These are phyloP conservation scores for Volucella bombylans DNA, from an alignment of 2,888 invertebrate genomes.

Conservation along the genomic window DNA sequence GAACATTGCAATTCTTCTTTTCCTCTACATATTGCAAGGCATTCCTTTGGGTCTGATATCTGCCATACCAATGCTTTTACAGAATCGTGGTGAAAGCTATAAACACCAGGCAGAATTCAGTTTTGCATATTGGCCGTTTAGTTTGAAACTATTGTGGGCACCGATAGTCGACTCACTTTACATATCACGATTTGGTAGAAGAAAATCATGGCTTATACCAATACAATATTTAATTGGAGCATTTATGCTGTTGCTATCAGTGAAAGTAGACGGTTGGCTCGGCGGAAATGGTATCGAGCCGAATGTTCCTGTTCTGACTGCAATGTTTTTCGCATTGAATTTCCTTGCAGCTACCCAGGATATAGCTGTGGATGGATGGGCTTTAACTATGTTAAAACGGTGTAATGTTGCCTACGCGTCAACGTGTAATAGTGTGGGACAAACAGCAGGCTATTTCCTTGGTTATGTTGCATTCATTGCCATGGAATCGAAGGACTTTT, in stretches of 20 bases:
- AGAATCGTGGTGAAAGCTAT: conserved; percentile 95
- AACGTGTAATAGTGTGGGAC: conserved; percentile 99
- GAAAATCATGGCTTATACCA: conserved; percentile 98
- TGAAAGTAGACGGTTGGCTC: conserved; percentile 89
- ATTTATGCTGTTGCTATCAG: conserved; percentile 94
- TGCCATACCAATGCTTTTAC: conserved; percentile 97
- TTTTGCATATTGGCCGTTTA: conserved; percentile 96
- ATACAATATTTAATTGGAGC: conserved; percentile 94
- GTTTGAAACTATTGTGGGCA: conserved; percentile 97
- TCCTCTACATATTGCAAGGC: conserved; percentile 97
- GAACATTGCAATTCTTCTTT: conserved; percentile 93
- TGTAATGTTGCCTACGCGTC: conserved; percentile 99
- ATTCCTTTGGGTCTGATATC: conserved; percentile 96
- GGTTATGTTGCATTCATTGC: conserved; percentile 98
- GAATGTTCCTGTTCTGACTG: conserved; percentile 90
- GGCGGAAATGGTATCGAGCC: conserved; percentile 85
- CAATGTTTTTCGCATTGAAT: conserved; percentile 94
- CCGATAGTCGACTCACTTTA: conserved; percentile 98
- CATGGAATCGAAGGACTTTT: conserved; percentile 97
- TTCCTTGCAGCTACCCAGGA: conserved; percentile 99
- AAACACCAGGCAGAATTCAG: conserved; percentile 97
- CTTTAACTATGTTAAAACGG: conserved; percentile 98
- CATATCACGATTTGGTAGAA: conserved; percentile 91
- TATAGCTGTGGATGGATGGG: conserved; percentile 99
- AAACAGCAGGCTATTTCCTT: conserved; percentile 98